phyloP scores from a whole-genome alignment of 2,113 vertebrate genomes.

The Gymnogyps californianus region DNA sequence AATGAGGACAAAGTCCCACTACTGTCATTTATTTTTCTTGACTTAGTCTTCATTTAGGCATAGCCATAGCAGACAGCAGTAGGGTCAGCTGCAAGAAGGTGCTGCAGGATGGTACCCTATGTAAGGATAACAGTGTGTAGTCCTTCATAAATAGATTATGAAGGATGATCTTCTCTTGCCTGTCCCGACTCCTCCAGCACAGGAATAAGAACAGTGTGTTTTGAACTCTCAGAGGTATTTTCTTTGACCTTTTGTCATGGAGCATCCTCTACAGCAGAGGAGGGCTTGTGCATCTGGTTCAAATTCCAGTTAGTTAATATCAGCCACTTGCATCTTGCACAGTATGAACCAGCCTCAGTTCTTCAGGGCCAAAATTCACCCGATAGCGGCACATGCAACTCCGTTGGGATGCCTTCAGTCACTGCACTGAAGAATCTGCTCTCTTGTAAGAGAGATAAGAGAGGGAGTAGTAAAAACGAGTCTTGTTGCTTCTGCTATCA shows the following conservation, averaged over 20 bases:
- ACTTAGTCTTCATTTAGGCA: neutral
- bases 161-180: neutral
- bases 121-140: neutral
- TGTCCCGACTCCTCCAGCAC: neutral
- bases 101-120: neutral
- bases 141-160: neutral
- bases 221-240: neutral
- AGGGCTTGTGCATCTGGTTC: neutral
- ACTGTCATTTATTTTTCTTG: neutral
- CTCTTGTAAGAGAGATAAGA: conserved; percentile 10
- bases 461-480: neutral
- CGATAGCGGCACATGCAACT: neutral
- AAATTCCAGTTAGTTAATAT: neutral
- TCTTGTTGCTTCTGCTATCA: conserved; percentile 6
- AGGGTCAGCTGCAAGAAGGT: neutral
- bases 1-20: neutral
- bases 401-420: neutral
- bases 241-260: neutral
- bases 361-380: conserved; percentile 17
- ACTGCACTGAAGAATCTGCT: neutral
- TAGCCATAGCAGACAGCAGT: neutral
- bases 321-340: neutral
- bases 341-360: neutral
- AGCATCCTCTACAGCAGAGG: neutral
- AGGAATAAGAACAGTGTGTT: neutral